Conservation (phyloP, 2,113 vertebrate species). For the Phycodurus eques region DNA sequence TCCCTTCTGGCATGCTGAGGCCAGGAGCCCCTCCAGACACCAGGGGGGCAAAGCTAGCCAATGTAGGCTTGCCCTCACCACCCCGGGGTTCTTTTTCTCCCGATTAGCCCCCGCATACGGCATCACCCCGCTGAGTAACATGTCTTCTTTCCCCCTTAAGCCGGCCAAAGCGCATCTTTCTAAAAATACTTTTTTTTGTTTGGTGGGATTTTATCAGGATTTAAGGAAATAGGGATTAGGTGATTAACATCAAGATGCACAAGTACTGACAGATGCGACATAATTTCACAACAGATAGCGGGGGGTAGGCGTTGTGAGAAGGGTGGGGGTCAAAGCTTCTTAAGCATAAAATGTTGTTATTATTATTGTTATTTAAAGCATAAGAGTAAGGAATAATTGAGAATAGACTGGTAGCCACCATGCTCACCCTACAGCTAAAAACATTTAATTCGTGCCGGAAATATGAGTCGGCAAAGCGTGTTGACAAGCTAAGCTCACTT, state of each 20-base stretch:
- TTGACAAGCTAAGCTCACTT: background rate
- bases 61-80: conserved; percentile 39
- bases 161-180: conserved; percentile 60
- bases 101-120: conserved; percentile 22
- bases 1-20: conserved; percentile 45
- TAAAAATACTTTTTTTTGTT: conserved; percentile 66
- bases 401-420: conserved; percentile 11
- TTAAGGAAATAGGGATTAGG: conserved; percentile 73
- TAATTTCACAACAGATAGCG: conserved; percentile 55
- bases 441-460: background rate
- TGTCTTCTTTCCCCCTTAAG: conserved; percentile 60
- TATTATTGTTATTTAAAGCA: background rate
- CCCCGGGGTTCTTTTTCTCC: conserved; percentile 56
- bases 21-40: conserved; percentile 47
- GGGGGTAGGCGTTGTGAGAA: background rate
- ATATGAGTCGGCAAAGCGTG: background rate
- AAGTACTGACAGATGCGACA: conserved; percentile 61
- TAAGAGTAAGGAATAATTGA: background rate
- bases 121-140: conserved; percentile 62
- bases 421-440: background rate
- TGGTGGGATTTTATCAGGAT: conserved; percentile 59
- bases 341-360: conserved; percentile 61
- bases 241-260: conserved; percentile 66
- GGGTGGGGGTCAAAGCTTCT: conserved; percentile 33
- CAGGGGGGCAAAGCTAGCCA: conserved; percentile 51